Conservation (phyloP, 2,888 invertebrate genomes). For the Mamestra brassicae region DNA sequence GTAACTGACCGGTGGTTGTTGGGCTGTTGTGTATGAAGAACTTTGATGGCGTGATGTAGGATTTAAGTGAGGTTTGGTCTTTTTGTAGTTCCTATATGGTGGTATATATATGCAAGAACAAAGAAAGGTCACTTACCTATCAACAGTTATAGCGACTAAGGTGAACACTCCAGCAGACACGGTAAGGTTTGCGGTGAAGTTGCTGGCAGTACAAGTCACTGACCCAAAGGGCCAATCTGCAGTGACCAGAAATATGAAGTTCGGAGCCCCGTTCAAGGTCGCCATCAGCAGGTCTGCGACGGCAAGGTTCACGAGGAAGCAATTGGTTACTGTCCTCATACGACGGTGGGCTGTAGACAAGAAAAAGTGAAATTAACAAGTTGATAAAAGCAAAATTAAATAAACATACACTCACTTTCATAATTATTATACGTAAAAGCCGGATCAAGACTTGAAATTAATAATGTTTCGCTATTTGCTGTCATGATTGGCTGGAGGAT, state of each 20-base stretch:
- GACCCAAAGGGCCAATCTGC: constrained; percentile 97
- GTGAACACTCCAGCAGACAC: constrained; percentile 98
- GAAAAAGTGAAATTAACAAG: neutral
- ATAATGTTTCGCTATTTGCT: neutral
- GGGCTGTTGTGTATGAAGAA: too few relatives aligned
- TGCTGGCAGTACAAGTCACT: constrained; percentile 96
- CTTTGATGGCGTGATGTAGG: too few relatives aligned
- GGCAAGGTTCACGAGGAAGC: constrained; percentile 97
- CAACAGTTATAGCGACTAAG: constrained; percentile 97
- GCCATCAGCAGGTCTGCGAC: constrained; percentile 97
- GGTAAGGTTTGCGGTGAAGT: constrained; percentile 97
- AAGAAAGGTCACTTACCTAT: constrained; percentile 92
- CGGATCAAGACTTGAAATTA: too few relatives aligned
- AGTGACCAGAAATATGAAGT: constrained; percentile 96
- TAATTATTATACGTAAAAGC: too few relatives aligned
- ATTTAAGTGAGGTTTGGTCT: too few relatives aligned
- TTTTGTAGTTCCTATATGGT: too few relatives aligned
- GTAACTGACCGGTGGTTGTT: too few relatives aligned
- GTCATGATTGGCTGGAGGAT: neutral
- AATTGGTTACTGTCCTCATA: constrained; percentile 97
- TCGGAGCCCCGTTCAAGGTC: constrained; percentile 96
- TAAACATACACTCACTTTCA: too few relatives aligned
- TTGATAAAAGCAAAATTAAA: neutral
- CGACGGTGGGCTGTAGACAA: constrained; percentile 93
- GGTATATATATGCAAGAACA: too few relatives aligned